Evolutionary conservation across 1,140 invertebrate species (phyloP).

Genomic region (Thaumatotibia leucotreta): DNA sequence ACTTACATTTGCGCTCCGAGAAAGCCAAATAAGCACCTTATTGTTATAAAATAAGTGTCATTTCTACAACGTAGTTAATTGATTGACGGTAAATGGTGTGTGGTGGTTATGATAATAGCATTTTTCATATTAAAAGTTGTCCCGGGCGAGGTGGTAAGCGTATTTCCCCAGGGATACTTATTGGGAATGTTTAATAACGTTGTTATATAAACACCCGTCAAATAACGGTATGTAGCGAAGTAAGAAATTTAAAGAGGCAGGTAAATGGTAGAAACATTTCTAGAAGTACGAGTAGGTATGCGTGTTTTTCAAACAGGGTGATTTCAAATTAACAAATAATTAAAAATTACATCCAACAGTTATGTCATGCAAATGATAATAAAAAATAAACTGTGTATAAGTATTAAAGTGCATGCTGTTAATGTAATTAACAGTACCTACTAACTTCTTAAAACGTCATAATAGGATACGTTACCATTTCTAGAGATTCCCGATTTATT

Average conservation of each 20-base stretch:
- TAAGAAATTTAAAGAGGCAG: not conserved
- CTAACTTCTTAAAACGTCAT: too few species aligned
- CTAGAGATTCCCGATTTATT: too few species aligned
- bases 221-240: not conserved
- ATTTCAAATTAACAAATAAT: not conserved
- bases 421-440: too few species aligned
- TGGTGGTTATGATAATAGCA: constrained; percentile 63
- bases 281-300: too few species aligned
- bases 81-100: constrained; percentile 11
- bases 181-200: constrained; percentile 10
- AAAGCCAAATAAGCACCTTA: constrained; percentile 14
- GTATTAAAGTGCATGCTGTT: too few species aligned
- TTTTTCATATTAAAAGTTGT: constrained; percentile 74
- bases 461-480: too few species aligned
- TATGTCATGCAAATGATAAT: too few species aligned
- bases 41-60: constrained; percentile 23
- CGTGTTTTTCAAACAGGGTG: too few species aligned
- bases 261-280: not conserved
- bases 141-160: not conserved
- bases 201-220: not conserved
- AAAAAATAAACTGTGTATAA: too few species aligned
- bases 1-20: not conserved
- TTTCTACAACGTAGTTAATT: constrained; percentile 4
- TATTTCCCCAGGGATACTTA: constrained; percentile 10
- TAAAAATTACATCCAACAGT: too few species aligned